phyloP scores from a whole-genome alignment of 2,113 vertebrate species.

The Cairina moschata region DNA sequence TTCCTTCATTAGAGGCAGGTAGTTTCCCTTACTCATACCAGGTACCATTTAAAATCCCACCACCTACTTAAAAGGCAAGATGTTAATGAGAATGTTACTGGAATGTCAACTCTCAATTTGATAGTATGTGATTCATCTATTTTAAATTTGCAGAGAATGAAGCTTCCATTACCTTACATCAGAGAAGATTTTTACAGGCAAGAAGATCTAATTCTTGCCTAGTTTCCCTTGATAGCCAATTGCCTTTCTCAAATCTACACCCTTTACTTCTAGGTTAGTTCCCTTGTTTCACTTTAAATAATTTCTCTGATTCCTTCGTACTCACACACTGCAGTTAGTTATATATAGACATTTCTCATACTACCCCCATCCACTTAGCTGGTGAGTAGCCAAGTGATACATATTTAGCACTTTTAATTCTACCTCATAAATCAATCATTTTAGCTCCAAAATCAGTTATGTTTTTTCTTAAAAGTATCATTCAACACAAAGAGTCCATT shows the following conservation, averaged over 20 bases:
- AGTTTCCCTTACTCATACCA: slow-evolving; percentile 14
- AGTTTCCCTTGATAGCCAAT: not conserved
- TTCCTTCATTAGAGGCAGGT: slow-evolving; percentile 33
- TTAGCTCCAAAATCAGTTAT: not conserved
- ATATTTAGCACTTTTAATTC: slow-evolving; percentile 32
- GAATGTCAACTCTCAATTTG: slow-evolving; percentile 42
- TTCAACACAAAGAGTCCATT: not conserved
- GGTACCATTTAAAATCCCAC: not conserved
- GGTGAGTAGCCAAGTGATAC: slow-evolving; percentile 20
- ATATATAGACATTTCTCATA: not conserved
- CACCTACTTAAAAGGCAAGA: slow-evolving; percentile 23
- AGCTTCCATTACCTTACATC: slow-evolving; percentile 12
- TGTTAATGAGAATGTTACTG: slow-evolving; percentile 34
- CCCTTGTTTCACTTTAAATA: slow-evolving; percentile 1
- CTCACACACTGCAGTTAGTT: slow-evolving; percentile 1
- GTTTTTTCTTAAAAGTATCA: not conserved
- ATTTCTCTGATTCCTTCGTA: slow-evolving; percentile 22
- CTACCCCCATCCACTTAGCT: not conserved
- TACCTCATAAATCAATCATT: slow-evolving; percentile 39
- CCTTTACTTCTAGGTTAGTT: slow-evolving; percentile 19
- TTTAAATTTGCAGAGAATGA: slow-evolving; percentile 43
- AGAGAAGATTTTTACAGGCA: slow-evolving; percentile 1
- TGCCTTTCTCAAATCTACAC: slow-evolving; percentile 16
- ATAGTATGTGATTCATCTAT: slow-evolving; percentile 17
- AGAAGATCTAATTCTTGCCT: slow-evolving; percentile 24